Base-by-base conservation (phyloP, 2,113 vertebrate species). In the Conger conger region DNA sequence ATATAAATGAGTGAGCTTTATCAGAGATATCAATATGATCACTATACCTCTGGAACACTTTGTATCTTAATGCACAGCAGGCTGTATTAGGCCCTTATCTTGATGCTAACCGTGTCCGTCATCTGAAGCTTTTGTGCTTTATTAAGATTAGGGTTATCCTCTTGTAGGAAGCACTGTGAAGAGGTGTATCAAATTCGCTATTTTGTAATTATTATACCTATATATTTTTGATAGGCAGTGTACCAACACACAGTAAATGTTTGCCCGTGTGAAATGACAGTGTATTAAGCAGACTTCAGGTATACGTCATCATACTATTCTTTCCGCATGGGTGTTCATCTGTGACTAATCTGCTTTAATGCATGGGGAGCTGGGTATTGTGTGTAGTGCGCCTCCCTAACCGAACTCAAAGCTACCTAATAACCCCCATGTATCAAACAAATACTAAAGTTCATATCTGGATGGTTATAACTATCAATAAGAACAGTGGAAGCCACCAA, bases 401-500 rank as follows among this genome's bases (percentile, higher is more conserved):
- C 68, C 30, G 27, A 73, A 33, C 7, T 11, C 68, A 73, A 9
- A 30, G 68, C n/a, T 73, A 30, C 68, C 11, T n/a, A 30, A 73
- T n/a, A 2, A 33, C 6, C 7, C 9, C 27, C 27, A 13, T 73
- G n/a, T 13, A 33, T 73, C 68, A n/a, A 73, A 73, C 27, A 73
- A 73, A 73, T 73, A 33, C 33, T n/a, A 73, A 73, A 73, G 27
- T 73, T 63, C 23, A 63, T 76, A 45, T 79, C 50, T 40, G 7
- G 33, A 73, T 23, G 53, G 35, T 33, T 76, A 87, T 87, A 76
- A 77, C 76, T 54, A 73, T 54, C 37, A 79, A 77, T 63, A 82
- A 84, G 37, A 82, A 80, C 18, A 82, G 40, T 90, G 87, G 18
- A 42, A 84, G 86, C 85, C 15, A 84, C 87, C 78, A 50, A 83